A percentile compares a stretch with the other conserved stretches of the same genome.
Conservation (phyloP, 1,140 invertebrate species). For the Saccostrea cuccullata region DNA sequence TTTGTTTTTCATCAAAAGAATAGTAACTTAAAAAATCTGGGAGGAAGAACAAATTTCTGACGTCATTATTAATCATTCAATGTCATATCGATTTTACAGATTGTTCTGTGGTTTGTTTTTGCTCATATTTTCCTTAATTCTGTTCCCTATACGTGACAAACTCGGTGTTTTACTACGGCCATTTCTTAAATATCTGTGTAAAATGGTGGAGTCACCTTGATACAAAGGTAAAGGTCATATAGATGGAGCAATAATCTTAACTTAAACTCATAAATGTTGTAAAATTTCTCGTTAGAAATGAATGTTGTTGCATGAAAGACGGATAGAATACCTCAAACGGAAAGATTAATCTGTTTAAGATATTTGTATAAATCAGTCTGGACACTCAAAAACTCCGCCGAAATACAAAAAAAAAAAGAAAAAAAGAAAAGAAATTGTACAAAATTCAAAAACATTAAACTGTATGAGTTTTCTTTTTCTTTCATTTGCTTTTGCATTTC, state of each 20-base stretch:
- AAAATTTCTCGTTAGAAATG: not conserved
- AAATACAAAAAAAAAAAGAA: too few relatives aligned
- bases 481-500: too few relatives aligned
- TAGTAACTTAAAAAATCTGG: not conserved
- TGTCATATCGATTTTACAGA: not conserved
- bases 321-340: too few relatives aligned
- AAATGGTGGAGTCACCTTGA: not conserved
- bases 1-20: slow-evolving; percentile 7
- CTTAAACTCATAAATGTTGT: not conserved
- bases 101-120: slow-evolving; percentile 22
- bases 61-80: slow-evolving; percentile 28
- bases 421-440: too few relatives aligned
- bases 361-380: too few relatives aligned
- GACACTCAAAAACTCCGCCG: too few relatives aligned
- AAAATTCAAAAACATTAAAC: too few relatives aligned
- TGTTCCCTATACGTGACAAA: slow-evolving; percentile 7
- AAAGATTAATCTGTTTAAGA: too few relatives aligned
- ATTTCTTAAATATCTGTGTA: not conserved
- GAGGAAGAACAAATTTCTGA: not conserved
- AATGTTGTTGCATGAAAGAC: not conserved
- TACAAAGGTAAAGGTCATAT: not conserved
- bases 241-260: not conserved
- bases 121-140: not conserved
- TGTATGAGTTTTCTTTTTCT: too few relatives aligned
- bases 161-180: not conserved